Percentiles rank a stretch among this genome's conserved stretches.
These are phyloP conservation scores for Cheilosia grossa DNA, from an alignment of 2,888 invertebrate genomes.

Conservation along the genomic window DNA sequence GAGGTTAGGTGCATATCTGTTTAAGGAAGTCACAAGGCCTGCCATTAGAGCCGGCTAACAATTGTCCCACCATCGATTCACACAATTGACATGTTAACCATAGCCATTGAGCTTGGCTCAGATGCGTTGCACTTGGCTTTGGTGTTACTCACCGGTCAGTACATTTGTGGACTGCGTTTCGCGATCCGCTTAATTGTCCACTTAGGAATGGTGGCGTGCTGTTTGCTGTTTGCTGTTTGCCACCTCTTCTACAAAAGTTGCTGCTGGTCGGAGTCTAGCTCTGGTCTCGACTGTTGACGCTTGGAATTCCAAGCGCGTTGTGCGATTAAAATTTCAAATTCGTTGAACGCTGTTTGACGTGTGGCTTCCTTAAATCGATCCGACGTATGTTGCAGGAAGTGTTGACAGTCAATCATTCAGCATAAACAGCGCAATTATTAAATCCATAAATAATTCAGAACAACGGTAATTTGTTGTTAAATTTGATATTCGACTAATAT, in stretches of 20 bases:
- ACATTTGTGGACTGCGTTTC: constrained; percentile 21
- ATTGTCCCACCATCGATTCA: constrained; percentile 48
- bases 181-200: constrained; percentile 53
- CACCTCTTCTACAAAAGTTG: constrained; percentile 7
- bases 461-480: constrained; percentile 41
- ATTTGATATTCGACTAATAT: constrained; percentile 15
- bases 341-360: background rate
- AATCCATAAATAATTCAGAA: constrained; percentile 52
- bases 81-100: constrained; percentile 48
- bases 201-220: constrained; percentile 27
- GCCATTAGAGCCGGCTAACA: constrained; percentile 34
- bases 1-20: constrained; percentile 62
- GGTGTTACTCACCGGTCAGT: constrained; percentile 52
- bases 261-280: constrained; percentile 2
- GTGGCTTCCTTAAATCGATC: constrained; percentile 56
- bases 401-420: constrained; percentile 33
- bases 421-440: constrained; percentile 39
- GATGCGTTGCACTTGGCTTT: constrained; percentile 71
- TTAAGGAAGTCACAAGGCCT: constrained; percentile 73
- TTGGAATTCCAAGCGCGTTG: constrained; percentile 56
- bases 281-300: constrained; percentile 1
- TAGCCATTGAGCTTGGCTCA: constrained; percentile 48
- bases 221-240: background rate
- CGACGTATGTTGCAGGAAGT: constrained; percentile 48
- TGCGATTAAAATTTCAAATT: constrained; percentile 60